These are phyloP conservation scores for Mustela erminea DNA, from an alignment of 2,797 vertebrate species.

Conservation along the genomic window DNA sequence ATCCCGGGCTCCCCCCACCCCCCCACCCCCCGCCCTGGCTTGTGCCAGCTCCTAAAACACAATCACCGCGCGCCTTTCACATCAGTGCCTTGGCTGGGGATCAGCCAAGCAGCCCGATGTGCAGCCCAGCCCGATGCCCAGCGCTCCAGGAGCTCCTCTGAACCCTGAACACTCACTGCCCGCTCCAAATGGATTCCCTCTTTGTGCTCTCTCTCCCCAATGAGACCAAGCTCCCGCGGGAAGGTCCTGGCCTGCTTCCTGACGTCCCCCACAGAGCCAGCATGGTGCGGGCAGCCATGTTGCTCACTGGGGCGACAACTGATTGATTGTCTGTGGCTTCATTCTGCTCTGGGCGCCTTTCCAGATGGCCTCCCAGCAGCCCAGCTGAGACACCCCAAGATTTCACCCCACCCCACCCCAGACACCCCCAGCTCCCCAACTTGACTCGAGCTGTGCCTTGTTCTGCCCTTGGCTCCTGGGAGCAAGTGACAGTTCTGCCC, in stretches of 20 bases:
- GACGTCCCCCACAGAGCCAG: neutral
- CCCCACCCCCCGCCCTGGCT: neutral
- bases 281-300: rapidly evolving
- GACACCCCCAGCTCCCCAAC: neutral
- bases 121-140: neutral
- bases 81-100: neutral
- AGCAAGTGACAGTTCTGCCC: neutral
- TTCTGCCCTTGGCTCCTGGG: neutral
- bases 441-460: neutral
- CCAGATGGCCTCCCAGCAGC: neutral
- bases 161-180: rapidly evolving
- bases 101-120: neutral
- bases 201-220: neutral
- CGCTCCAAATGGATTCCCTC: neutral
- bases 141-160: neutral
- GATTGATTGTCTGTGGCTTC: neutral
- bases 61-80: neutral
- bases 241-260: slow-evolving; percentile 50
- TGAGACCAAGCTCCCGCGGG: slow-evolving; percentile 1
- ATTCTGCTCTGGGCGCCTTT: neutral
- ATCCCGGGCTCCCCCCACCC: neutral
- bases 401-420: neutral
- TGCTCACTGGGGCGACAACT: neutral
- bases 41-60: neutral
- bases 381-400: neutral